Evolutionary conservation across 2,113 vertebrate species (phyloP), one percentile per base, ranked within the genome.

Genomic region (Microcebus griseorufus): DNA sequence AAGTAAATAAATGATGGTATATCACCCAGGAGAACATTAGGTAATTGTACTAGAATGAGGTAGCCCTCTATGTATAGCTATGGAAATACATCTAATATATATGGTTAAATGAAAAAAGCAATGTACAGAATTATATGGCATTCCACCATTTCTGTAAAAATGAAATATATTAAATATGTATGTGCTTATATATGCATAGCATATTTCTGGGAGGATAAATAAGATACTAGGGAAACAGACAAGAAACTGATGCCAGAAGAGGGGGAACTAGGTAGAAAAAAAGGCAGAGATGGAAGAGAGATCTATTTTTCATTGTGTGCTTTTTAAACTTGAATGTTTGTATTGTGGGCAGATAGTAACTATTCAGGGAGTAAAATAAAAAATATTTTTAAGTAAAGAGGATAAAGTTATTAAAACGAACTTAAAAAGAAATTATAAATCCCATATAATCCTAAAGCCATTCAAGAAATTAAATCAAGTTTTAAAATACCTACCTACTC

Each of bases 361-460:
- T 62, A 78, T 48, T 64, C 13, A 62, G 23, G 72, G 85, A 78
- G 23, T 72, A 94, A 96, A 94, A 92, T 73, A 80, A 58, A 90
- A 87, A 34, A 90, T 55, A 48, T 48, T 87, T 97, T 88, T 62
- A 13, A 76, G 34, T 42, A 79, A 80, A 83, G 5, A 88, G 7
- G 34, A 34, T 51, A 88, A 88, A 67, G 29, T 90, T 85, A 89
- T 20, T 55, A 95, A 96, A 93, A 81, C 32, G 58, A 90, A 83
- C 18, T 42, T 87, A 72, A 67, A 22, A 64, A 60, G 34, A 96
- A 72, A 83, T 0, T 53, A 53, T 65, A 81, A 90, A 76, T 6
- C 17, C 34, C 25, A 75, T 11, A 42, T 42, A 92, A 17, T 87
- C 16, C 20, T 78, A 89, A 93, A 93, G 86, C 25, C 48, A 82